phyloP scores from a whole-genome alignment of 2,113 vertebrate species.

The Craseonycteris thonglongyai region DNA sequence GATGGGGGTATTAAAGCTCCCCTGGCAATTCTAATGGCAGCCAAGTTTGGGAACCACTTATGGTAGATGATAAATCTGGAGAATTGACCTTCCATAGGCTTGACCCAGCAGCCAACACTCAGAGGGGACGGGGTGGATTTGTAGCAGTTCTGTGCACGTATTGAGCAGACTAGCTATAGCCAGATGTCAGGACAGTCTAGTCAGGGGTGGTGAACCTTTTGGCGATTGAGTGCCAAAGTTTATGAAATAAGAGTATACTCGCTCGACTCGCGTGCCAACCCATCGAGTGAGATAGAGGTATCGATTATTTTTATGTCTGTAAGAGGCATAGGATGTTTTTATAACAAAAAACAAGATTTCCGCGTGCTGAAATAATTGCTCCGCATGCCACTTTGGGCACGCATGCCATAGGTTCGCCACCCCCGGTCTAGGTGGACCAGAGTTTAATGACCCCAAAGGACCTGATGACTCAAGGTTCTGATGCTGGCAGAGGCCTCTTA shows the following conservation, averaged over 20 bases:
- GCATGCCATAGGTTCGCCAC: too few species aligned
- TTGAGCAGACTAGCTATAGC: background rate
- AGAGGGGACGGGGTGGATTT: background rate
- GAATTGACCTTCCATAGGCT: background rate
- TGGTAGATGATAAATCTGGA: background rate
- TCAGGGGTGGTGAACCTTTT: too few species aligned
- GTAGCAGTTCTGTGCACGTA: background rate
- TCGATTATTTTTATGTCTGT: too few species aligned
- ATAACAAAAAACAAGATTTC: too few species aligned
- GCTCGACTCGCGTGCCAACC: too few species aligned
- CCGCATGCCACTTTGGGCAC: too few species aligned
- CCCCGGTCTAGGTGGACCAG: background rate
- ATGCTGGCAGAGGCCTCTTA: background rate
- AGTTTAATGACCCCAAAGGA: background rate
- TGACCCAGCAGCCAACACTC: background rate
- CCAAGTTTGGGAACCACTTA: background rate
- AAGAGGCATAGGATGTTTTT: too few species aligned
- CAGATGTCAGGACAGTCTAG: background rate
- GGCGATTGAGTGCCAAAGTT: too few species aligned
- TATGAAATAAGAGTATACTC: too few species aligned
- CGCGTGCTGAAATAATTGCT: too few species aligned
- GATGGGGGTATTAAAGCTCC: background rate
- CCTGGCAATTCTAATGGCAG: background rate
- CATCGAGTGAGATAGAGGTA: too few species aligned
- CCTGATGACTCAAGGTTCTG: background rate